Evolutionary conservation across 2,888 invertebrate species (phyloP), one percentile per base, ranked within the genome.

Genomic region (Trachelus tabidus): DNA sequence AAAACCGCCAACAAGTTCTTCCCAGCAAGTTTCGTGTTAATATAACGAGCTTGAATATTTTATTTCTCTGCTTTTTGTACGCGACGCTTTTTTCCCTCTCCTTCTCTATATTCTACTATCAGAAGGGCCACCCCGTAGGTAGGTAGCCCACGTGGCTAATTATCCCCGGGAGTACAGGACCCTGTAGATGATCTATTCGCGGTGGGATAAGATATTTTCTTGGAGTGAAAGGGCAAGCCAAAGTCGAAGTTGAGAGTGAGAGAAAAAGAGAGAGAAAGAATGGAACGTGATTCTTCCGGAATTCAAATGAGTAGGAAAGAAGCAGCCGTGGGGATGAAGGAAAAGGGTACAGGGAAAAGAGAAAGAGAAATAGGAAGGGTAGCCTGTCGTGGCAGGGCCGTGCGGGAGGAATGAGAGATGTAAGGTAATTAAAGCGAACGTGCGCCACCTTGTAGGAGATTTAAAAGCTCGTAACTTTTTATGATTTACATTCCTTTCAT

Each of bases 391-490:
- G 56, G 56, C 56, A 56, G 56, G 56, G 56, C 56, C 56, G 56
- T 23, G 23, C 56, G 82, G 84, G 83, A 85, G 88, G 86, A 89
- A 90, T 89, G 89, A 91, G 91, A 90, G 90, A 90, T 90, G 91
- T 89, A 89, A 89, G 90, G 91, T 91, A 90, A 90, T 90, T 90
- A 90, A 90, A 89, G 90, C 89, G 89, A 91, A 90, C 90, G 91
- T 90, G 90, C 90, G 87, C 89, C 90, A 90, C 89, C 90, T 91
- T 91, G 90, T 89, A 90, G 89, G 89, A 91, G 91, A 91, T 91
- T 91, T 91, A 91, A 91, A 91, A 91, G 90, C 90, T 91, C 91
- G 90, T 91, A 91, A 91, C 91, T 91, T 91, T 91, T 91, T 91
- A 91, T 91, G 90, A 91, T 91, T 90, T 91, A 91, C 90, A 91